A percentile compares a stretch with the other conserved stretches of the same genome.
Conservation (phyloP, 2,888 invertebrate species). For the Gymnocheta viridis region DNA sequence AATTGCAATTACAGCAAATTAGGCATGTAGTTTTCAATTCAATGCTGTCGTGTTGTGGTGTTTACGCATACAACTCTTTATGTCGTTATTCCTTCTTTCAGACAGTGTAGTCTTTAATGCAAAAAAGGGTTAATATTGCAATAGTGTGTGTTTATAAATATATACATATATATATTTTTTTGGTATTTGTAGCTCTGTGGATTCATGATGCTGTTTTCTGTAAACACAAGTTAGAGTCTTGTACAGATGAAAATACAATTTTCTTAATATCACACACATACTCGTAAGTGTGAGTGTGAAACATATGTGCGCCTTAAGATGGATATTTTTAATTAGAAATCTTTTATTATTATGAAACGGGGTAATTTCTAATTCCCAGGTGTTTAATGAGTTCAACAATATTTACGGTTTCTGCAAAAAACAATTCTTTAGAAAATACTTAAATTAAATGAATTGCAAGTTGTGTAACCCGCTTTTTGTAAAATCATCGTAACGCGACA, state of each 20-base stretch:
- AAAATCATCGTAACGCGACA: too few species aligned
- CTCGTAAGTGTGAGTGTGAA: neutral
- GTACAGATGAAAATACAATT: neutral
- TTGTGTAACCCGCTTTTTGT: too few species aligned
- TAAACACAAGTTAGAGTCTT: slow-evolving; percentile 12
- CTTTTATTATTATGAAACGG: slow-evolving; percentile 9
- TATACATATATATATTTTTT: neutral
- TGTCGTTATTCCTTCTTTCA: slow-evolving; percentile 31
- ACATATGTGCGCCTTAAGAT: slow-evolving; percentile 52
- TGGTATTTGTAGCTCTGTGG: neutral
- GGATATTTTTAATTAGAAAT: slow-evolving; percentile 64
- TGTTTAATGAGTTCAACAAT: slow-evolving; percentile 36
- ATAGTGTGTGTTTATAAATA: neutral
- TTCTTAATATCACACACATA: neutral
- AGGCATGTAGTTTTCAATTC: slow-evolving; percentile 76
- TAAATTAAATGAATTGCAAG: too few species aligned
- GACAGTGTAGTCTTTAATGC: slow-evolving; percentile 7
- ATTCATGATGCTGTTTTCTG: slow-evolving; percentile 27
- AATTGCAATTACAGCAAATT: slow-evolving; percentile 81
- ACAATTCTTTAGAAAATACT: neutral
- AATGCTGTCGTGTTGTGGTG: slow-evolving; percentile 57
- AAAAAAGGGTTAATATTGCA: slow-evolving; percentile 52
- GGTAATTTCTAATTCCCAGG: slow-evolving; percentile 36
- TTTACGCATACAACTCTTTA: slow-evolving; percentile 29
- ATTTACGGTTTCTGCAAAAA: neutral